Conservation (phyloP, 1,140 invertebrate species). For the Ladona fulva region DNA sequence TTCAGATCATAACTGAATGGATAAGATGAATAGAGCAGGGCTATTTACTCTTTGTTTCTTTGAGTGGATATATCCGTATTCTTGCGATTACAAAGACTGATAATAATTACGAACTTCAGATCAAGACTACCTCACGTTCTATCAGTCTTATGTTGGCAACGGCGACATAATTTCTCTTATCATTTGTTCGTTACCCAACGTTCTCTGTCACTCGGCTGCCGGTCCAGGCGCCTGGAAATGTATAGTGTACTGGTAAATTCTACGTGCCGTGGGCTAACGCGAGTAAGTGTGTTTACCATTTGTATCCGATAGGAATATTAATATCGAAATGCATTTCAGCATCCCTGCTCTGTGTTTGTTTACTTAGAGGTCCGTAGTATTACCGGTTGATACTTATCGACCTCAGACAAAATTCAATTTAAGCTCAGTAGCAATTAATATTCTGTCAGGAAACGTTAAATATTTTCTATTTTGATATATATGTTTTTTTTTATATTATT, state of each 20-base stretch:
- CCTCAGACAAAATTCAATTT: too few species aligned
- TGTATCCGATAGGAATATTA: neutral
- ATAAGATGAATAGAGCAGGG: too few species aligned
- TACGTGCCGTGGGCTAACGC: constrained; percentile 36
- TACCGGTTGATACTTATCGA: neutral
- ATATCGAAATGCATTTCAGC: neutral
- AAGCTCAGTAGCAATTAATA: neutral
- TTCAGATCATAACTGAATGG: too few species aligned
- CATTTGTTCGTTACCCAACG: constrained; percentile 24
- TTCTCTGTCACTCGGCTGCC: constrained; percentile 30
- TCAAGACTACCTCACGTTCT: too few species aligned
- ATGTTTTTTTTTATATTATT: too few species aligned
- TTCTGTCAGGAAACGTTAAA: neutral
- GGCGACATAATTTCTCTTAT: constrained; percentile 29
- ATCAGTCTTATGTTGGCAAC: constrained; percentile 11
- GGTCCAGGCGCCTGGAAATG: constrained; percentile 36
- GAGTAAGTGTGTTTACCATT: constrained; percentile 29
- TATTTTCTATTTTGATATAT: too few species aligned
- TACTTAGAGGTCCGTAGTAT: neutral
- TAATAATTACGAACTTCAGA: too few species aligned
- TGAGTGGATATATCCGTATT: too few species aligned
- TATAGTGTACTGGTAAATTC: constrained; percentile 41
- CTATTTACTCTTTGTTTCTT: too few species aligned
- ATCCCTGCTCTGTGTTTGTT: neutral
- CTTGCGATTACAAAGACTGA: too few species aligned